Conservation (phyloP, 92 coral and sea anemone genomes). For the Palythoa caribaeorum region DNA sequence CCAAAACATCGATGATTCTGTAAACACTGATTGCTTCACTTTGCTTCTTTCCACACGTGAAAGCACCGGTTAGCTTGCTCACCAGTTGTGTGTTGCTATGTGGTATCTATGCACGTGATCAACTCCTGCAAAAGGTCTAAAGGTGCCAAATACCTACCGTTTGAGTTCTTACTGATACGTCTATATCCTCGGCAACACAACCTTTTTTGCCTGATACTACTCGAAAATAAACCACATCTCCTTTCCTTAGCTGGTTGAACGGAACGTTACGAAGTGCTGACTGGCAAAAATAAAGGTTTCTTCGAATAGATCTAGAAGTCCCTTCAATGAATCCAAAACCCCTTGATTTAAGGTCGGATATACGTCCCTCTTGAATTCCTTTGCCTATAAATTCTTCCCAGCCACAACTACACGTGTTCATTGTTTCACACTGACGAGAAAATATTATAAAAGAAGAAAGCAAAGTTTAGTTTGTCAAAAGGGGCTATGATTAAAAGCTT, state of each 20-base stretch:
- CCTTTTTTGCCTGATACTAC: conserved; percentile 45
- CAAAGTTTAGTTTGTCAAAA: background rate
- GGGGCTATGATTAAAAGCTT: too few species aligned
- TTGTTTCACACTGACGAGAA: conserved; percentile 11
- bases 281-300: conserved; percentile 39
- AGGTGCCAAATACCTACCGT: background rate
- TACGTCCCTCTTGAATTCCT: conserved; percentile 65
- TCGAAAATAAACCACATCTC: conserved; percentile 52
- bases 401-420: conserved; percentile 26
- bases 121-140: too few species aligned
- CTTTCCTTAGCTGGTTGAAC: conserved; percentile 43
- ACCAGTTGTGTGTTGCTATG: too few species aligned
- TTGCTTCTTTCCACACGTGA: too few species aligned
- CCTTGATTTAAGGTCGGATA: background rate
- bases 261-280: conserved; percentile 29
- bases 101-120: too few species aligned
- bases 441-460: background rate
- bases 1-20: too few species aligned
- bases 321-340: conserved; percentile 57
- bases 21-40: too few species aligned
- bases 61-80: too few species aligned
- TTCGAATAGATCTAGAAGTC: background rate
- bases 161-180: background rate
- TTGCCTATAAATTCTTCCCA: conserved; percentile 56
- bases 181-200: conserved; percentile 25